phyloP scores from a whole-genome alignment of 2,797 vertebrate species.

The Lates japonicus region DNA sequence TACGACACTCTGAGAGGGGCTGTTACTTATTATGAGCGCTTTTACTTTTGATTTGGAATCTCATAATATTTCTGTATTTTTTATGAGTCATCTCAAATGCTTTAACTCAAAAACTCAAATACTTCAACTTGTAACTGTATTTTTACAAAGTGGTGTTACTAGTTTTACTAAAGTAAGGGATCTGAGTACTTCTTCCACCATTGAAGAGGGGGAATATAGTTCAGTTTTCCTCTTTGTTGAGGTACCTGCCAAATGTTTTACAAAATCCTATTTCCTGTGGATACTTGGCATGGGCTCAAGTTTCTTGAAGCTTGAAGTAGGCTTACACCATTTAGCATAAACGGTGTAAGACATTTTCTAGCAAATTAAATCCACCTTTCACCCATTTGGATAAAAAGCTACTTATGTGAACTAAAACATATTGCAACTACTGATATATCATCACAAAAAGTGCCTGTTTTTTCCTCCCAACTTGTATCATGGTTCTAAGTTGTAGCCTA shows the following conservation, averaged over 20 bases:
- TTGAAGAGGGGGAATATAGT: not conserved
- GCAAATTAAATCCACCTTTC: not conserved
- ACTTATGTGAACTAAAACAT: not conserved
- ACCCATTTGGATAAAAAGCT: not conserved
- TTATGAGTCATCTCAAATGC: not conserved
- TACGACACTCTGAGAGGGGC: not conserved
- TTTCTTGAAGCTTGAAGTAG: not conserved
- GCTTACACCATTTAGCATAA: not conserved
- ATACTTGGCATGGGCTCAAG: not conserved
- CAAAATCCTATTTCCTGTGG: not conserved
- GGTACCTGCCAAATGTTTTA: not conserved
- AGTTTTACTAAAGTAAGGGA: conserved; percentile 7
- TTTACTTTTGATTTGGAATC: not conserved
- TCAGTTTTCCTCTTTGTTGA: not conserved
- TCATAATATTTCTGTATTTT: not conserved
- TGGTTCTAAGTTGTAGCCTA: not conserved
- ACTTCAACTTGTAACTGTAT: not conserved
- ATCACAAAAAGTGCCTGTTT: not conserved
- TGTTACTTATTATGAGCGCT: not conserved
- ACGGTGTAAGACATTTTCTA: not conserved
- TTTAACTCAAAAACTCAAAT: too few species aligned
- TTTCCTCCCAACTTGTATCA: not conserved
- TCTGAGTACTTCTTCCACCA: not conserved
- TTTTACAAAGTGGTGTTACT: not conserved
- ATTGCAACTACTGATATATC: not conserved